These are phyloP conservation scores for Neodiprion virginianus DNA, from an alignment of 1,140 invertebrate genomes.

Conservation along the genomic window DNA sequence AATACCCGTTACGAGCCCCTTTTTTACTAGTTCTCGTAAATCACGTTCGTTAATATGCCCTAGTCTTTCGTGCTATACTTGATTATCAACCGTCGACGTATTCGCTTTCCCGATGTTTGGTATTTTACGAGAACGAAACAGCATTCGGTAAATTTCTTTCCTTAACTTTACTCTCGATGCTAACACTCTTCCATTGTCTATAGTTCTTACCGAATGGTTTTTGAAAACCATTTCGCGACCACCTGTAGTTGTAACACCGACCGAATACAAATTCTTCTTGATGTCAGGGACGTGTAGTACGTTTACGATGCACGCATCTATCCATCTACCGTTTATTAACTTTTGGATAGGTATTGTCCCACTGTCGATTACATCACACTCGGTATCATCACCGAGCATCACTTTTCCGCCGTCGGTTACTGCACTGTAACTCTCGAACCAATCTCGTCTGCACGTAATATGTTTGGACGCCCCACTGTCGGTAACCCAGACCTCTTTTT, in stretches of 20 bases:
- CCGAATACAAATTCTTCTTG: conserved; percentile 39
- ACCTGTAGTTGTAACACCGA: conserved; percentile 27
- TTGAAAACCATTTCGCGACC: conserved; percentile 31
- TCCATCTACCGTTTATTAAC: neutral
- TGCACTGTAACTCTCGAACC: too few species aligned
- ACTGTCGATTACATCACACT: too few species aligned
- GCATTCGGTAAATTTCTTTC: conserved; percentile 28
- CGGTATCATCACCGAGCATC: too few species aligned
- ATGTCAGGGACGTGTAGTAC: conserved; percentile 35
- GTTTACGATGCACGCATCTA: conserved; percentile 21
- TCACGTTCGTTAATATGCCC: conserved; percentile 22
- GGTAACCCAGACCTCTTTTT: too few species aligned
- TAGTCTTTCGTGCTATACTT: conserved; percentile 26
- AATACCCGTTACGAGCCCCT: conserved; percentile 12
- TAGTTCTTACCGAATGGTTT: conserved; percentile 21
- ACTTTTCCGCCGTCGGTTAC: too few species aligned
- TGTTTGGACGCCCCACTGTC: too few species aligned
- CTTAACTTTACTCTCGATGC: conserved; percentile 22
- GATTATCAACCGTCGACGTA: conserved; percentile 12
- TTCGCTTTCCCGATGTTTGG: conserved; percentile 6
- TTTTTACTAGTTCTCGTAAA: conserved; percentile 21
- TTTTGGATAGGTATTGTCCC: too few species aligned
- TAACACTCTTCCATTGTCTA: conserved; percentile 21
- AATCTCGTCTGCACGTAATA: too few species aligned
- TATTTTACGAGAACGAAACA: conserved; percentile 18